Evolutionary conservation across 2,797 vertebrate genomes (phyloP).

Genomic region (Triplophysa bombifrons): DNA sequence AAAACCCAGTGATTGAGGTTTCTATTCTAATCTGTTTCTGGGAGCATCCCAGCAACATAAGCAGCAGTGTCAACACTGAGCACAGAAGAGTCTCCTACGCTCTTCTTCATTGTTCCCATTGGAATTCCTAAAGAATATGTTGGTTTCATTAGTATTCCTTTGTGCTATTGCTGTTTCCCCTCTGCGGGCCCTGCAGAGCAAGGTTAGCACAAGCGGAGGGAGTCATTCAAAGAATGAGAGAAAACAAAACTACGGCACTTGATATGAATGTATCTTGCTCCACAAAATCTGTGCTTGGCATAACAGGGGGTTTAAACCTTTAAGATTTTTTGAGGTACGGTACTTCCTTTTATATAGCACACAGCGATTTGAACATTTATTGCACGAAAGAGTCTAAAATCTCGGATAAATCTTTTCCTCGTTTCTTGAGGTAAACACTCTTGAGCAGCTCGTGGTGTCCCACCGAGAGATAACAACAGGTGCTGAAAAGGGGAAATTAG

Average conservation of each 20-base stretch:
- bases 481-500: slow-evolving; percentile 10
- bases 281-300: slow-evolving; percentile 15
- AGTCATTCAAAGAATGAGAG: slow-evolving; percentile 24
- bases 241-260: slow-evolving; percentile 44
- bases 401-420: background rate
- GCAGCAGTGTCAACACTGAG: background rate
- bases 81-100: background rate
- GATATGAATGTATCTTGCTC: slow-evolving; percentile 25
- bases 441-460: slow-evolving; percentile 7
- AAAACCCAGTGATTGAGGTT: background rate
- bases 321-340: background rate
- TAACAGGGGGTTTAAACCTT: slow-evolving; percentile 11
- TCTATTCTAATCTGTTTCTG: slow-evolving; percentile 26
- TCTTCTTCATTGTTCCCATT: background rate
- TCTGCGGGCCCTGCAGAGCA: slow-evolving; percentile 48
- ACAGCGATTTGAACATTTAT: background rate
- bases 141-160: slow-evolving; percentile 77
- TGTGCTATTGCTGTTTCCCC: slow-evolving; percentile 53
- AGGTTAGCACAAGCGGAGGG: slow-evolving; percentile 47
- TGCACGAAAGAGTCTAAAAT: background rate
- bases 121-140: slow-evolving; percentile 56
- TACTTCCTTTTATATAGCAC: slow-evolving; percentile 8
- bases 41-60: slow-evolving; percentile 22
- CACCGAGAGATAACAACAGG: slow-evolving; percentile 28
- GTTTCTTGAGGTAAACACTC: slow-evolving; percentile 17